phyloP scores from a whole-genome alignment of 2,113 vertebrate species.

The Pterophyllum scalare region DNA sequence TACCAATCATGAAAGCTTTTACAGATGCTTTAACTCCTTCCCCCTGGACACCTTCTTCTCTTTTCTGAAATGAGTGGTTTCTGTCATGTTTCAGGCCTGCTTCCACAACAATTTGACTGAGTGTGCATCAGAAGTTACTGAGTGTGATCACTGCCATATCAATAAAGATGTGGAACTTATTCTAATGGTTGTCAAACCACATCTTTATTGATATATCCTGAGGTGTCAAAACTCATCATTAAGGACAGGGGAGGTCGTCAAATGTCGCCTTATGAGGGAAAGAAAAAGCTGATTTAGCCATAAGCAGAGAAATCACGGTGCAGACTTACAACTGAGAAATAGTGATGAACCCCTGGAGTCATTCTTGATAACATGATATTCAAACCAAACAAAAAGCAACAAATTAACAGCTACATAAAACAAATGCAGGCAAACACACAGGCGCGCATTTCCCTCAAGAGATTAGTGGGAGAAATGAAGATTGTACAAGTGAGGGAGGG shows the following conservation, averaged over 20 bases:
- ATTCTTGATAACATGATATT: slow-evolving; percentile 9
- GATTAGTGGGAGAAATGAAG: slow-evolving; percentile 50
- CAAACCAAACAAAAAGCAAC: slow-evolving; percentile 36
- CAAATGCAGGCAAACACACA: slow-evolving; percentile 42
- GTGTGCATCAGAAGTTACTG: no score
- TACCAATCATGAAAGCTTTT: background rate
- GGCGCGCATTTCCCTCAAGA: slow-evolving; percentile 52
- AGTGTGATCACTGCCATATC: no score
- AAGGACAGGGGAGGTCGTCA: no score
- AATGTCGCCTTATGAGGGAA: no score
- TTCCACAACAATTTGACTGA: no score
- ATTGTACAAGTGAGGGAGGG: slow-evolving; percentile 47
- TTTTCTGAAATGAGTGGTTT: no score
- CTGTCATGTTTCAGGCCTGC: no score
- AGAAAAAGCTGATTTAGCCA: slow-evolving; percentile 3
- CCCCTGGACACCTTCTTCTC: no score
- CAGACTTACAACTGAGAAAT: slow-evolving; percentile 1
- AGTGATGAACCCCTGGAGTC: slow-evolving; percentile 11
- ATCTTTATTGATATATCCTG: no score
- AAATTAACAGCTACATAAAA: slow-evolving; percentile 50
- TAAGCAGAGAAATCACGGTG: background rate
- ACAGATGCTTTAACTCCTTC: background rate
- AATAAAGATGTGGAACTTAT: no score
- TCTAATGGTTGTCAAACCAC: no score
- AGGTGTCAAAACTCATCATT: no score